phyloP scores from a whole-genome alignment of 2,797 vertebrate species.

The Pteronotus mesoamericanus region DNA sequence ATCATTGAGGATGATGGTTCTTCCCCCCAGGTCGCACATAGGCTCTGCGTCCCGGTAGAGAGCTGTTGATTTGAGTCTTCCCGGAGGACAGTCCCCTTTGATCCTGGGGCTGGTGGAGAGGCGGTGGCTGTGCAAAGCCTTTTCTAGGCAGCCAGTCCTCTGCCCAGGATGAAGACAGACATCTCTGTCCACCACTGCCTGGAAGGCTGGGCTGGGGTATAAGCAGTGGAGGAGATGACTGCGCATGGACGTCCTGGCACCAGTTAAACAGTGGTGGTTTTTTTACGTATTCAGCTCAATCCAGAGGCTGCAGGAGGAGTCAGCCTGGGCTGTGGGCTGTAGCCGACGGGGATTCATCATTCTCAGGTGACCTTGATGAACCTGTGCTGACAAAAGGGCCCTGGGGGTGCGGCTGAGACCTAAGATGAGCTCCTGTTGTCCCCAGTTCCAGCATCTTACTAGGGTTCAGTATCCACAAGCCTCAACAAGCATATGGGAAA shows the following conservation, averaged over 20 bases:
- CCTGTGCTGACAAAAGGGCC: neutral
- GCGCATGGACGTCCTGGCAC: neutral
- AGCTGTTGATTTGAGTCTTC: neutral
- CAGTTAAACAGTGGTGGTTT: conserved; percentile 15
- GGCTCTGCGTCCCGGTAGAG: neutral
- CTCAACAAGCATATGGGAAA: neutral
- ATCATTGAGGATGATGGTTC: neutral
- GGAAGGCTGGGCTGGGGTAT: neutral
- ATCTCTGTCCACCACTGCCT: neutral
- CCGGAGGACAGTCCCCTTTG: neutral
- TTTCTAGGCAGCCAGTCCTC: neutral
- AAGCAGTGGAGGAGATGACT: neutral
- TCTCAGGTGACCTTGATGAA: neutral
- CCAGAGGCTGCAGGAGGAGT: neutral
- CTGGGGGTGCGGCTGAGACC: neutral
- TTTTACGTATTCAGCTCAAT: conserved; percentile 63
- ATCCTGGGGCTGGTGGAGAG: neutral
- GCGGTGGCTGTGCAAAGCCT: neutral
- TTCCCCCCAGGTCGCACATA: neutral
- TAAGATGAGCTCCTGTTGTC: neutral
- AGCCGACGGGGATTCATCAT: neutral
- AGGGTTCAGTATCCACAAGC: neutral
- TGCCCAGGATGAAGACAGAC: neutral
- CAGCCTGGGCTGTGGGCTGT: neutral
- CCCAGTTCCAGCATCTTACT: neutral